Base-by-base conservation (phyloP, 1,140 invertebrate genomes). In the Wasmannia auropunctata region DNA sequence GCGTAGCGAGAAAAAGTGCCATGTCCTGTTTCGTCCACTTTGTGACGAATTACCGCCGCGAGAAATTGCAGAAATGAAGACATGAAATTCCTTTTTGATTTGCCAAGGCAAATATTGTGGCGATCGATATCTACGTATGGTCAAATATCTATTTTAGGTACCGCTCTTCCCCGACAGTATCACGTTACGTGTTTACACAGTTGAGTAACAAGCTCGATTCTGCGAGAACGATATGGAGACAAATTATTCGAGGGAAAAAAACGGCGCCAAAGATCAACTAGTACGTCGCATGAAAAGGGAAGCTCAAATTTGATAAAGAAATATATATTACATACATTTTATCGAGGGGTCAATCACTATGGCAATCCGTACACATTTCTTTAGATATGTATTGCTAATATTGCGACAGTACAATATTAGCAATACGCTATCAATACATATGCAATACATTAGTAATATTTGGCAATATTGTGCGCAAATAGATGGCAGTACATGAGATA, bases 141-240 rank as follows among this genome's bases (percentile, higher is more conserved):
- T 46, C n/a, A 34, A 58, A 83, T 58, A 83, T 56, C 79, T 37
- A 43, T 74, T 72, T 83, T 72, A n/a, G 34, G 43, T 70, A 40
- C 25, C 16, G 22, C 63, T 28, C 43, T 70, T 56, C 25, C 10
- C 19, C 19, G 34, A n/a, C 28, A 19, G 7, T 83, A 83, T 83
- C 67, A n/a, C 14, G 51, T 83, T 83, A 74, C 51, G 3, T 72
- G 28, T 74, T 72, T 74, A n/a, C 37, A 56, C 51, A 83, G 40
- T 72, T 72, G 65, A 58, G 51, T 72, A 74, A 72, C 34, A 58
- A 40, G 28, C n/a, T 58, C 65, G 37, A 46, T 31, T 31, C 14
- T 14, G 34, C 65, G 19, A 81, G 22, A 54, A 7, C 28, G 28
- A 31, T 43, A n/a, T 40, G 37, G 37, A 72, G 67, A 72, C 67